Evolutionary conservation across 2,113 vertebrate species (phyloP).

Genomic region (Seriola dumerili): DNA sequence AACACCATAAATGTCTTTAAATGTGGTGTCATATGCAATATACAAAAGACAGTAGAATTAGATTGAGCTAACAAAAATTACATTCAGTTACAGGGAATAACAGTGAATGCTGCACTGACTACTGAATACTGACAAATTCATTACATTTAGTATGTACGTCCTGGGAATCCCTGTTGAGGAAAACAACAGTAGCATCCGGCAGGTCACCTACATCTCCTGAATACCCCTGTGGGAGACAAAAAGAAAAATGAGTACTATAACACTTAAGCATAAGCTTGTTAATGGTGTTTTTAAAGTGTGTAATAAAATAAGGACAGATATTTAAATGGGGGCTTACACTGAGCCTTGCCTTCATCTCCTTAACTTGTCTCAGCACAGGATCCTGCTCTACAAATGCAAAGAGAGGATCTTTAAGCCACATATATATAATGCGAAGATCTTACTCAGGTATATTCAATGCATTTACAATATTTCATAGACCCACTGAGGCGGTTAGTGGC

Average conservation of each 20-base stretch:
- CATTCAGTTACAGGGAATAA: conserved; percentile 37
- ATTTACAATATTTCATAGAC: conserved; percentile 1
- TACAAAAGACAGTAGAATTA: neutral
- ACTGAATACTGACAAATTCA: conserved; percentile 20
- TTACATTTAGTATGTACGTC: conserved; percentile 1
- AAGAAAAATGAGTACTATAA: neutral
- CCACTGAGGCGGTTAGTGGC: neutral
- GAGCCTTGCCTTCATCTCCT: conserved; percentile 34
- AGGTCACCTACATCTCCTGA: conserved; percentile 28
- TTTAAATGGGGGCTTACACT: conserved; percentile 57
- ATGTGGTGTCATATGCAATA: neutral
- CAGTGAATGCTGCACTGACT: neutral
- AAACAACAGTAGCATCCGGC: conserved; percentile 53
- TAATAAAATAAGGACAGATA: conserved; percentile 1
- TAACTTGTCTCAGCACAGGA: conserved; percentile 14
- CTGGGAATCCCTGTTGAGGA: conserved; percentile 56
- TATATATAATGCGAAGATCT: neutral
- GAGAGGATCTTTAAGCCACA: neutral
- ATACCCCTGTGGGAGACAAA: conserved; percentile 46
- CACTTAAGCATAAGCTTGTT: neutral
- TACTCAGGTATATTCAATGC: neutral
- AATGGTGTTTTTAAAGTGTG: neutral
- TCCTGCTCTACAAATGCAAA: conserved; percentile 55
- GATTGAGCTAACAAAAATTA: conserved; percentile 6
- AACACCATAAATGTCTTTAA: neutral